Evolutionary conservation across 2,797 vertebrate species (phyloP).

Genomic region (Bovichtus diacanthus): DNA sequence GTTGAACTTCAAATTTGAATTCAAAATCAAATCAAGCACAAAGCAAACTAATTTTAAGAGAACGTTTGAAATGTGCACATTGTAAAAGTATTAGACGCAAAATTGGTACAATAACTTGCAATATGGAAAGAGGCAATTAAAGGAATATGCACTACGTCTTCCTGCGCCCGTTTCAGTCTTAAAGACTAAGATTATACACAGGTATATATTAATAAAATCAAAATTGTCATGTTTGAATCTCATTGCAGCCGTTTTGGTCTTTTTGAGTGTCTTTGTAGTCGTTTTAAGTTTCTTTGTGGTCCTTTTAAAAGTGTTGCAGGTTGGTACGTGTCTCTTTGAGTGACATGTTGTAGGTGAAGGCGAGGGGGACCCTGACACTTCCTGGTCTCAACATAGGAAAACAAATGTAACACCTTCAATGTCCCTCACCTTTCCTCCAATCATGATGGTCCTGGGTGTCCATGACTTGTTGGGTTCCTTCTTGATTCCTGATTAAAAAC

Average conservation of each 20-base stretch:
- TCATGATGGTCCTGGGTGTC: slow-evolving; percentile 92
- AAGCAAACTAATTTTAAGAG: neutral
- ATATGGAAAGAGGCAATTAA: neutral
- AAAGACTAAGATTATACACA: neutral
- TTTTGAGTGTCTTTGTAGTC: too few relatives aligned
- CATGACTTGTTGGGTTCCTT: slow-evolving; percentile 89
- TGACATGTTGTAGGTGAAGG: too few relatives aligned
- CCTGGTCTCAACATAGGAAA: neutral
- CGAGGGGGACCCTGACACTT: too few relatives aligned
- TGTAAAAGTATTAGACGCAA: neutral
- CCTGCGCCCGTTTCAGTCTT: neutral
- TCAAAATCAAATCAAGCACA: neutral
- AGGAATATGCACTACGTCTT: neutral
- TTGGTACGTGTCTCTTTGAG: too few relatives aligned
- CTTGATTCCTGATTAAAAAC: slow-evolving; percentile 86
- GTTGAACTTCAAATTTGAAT: too few relatives aligned
- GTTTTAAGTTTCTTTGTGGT: too few relatives aligned
- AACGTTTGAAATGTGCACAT: neutral
- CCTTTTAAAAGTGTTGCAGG: too few relatives aligned
- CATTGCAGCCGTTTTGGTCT: too few relatives aligned
- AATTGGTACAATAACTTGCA: neutral
- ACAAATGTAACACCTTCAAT: neutral
- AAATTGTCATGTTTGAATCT: too few relatives aligned
- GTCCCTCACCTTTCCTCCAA: slow-evolving; percentile 91
- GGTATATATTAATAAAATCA: neutral